These are phyloP conservation scores for Stercorarius parasiticus DNA, from an alignment of 2,113 vertebrate species.

Conservation along the genomic window DNA sequence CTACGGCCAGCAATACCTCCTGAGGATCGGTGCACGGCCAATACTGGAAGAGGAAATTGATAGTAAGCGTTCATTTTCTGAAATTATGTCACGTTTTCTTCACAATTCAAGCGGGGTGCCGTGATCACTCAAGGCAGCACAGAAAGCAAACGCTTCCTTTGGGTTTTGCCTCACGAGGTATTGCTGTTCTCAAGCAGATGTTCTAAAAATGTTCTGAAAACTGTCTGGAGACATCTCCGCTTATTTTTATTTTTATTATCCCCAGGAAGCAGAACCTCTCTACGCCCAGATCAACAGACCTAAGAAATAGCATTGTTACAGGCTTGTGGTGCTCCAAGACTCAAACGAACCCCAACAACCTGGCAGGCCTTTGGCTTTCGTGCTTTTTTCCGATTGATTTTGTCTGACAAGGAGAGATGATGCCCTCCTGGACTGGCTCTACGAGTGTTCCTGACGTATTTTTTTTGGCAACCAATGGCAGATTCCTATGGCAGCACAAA, in stretches of 20 bases:
- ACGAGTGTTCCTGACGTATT: slow-evolving; percentile 38
- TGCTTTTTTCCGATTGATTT: slow-evolving; percentile 65
- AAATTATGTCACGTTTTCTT: background rate
- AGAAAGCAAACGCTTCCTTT: background rate
- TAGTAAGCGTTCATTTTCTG: background rate
- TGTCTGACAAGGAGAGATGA: slow-evolving; percentile 68
- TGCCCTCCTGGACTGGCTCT: slow-evolving; percentile 63
- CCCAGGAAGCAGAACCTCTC: slow-evolving; percentile 90
- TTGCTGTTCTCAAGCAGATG: slow-evolving; percentile 2
- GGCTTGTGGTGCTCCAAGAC: slow-evolving; percentile 73
- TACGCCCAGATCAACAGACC: slow-evolving; percentile 96
- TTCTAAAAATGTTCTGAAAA: slow-evolving; percentile 20
- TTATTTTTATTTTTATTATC: slow-evolving; percentile 68
- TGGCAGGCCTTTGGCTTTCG: slow-evolving; percentile 69
- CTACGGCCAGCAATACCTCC: slow-evolving; percentile 2
- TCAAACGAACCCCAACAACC: slow-evolving; percentile 66
- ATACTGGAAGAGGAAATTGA: background rate
- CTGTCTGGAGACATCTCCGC: slow-evolving; percentile 9
- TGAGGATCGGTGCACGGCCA: background rate
- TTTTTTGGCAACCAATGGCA: slow-evolving; percentile 67
- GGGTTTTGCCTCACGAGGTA: background rate
- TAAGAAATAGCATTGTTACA: slow-evolving; percentile 85
- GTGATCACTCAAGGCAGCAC: background rate
- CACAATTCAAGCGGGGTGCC: background rate
- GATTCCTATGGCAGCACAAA: slow-evolving; percentile 75